A percentile compares a stretch with the other conserved stretches of the same genome.
These are phyloP conservation scores for Brachynemurus nebulosus DNA, from an alignment of 2,888 invertebrate species.

Conservation along the genomic window DNA sequence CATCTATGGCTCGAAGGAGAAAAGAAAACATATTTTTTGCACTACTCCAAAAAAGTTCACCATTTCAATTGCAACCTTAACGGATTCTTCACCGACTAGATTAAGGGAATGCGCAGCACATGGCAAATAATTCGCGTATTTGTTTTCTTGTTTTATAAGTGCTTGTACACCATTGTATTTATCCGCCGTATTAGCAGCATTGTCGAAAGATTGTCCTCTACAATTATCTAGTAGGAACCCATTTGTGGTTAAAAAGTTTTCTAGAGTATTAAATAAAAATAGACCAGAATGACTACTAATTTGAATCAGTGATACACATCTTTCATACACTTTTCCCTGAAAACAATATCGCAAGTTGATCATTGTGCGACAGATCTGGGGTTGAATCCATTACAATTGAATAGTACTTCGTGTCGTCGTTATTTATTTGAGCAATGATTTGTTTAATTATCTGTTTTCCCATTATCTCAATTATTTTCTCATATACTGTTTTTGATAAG, in stretches of 20 bases:
- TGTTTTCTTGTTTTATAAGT: constrained; percentile 15
- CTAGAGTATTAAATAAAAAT: constrained; percentile 8
- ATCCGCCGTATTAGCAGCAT: constrained; percentile 18
- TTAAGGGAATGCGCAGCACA: constrained; percentile 20
- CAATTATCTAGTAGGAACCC: constrained; percentile 10
- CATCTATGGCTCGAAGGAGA: constrained; percentile 17
- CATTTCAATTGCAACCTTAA: constrained; percentile 13
- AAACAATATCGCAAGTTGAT: background rate
- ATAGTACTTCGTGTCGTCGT: too few species aligned
- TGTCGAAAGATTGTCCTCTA: constrained; percentile 16
- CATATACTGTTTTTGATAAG: too few species aligned
- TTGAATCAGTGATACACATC: too few species aligned
- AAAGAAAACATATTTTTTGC: constrained; percentile 21
- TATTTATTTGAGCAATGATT: too few species aligned
- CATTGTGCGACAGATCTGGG: background rate
- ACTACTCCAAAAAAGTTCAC: constrained; percentile 18
- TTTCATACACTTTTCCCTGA: too few species aligned
- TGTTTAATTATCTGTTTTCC: too few species aligned
- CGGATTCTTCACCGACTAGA: constrained; percentile 21
- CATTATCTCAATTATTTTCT: too few species aligned
- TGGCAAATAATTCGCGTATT: constrained; percentile 20
- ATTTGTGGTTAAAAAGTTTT: constrained; percentile 10
- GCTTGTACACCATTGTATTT: constrained; percentile 18
- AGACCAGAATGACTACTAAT: constrained; percentile 7
- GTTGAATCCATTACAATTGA: constrained; percentile 1